Evolutionary conservation across 2,113 vertebrate genomes (phyloP).

Genomic region (Sorex araneus): DNA sequence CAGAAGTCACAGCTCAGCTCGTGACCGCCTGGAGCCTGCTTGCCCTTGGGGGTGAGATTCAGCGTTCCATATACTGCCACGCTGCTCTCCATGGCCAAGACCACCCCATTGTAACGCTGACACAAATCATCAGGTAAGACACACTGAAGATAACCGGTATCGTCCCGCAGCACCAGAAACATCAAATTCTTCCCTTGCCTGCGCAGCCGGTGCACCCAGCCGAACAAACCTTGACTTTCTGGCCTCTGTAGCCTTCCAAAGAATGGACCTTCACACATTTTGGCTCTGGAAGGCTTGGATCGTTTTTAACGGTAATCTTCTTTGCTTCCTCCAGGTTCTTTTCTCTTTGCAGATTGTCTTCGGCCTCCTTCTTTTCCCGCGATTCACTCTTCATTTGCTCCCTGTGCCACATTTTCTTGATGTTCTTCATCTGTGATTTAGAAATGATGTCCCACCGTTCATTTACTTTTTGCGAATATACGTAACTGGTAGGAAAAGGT

Average conservation of each 20-base stretch:
- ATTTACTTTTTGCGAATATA: slow-evolving; percentile 96
- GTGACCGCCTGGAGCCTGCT: slow-evolving; percentile 98
- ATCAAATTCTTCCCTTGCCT: slow-evolving; percentile 98
- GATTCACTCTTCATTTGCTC: slow-evolving; percentile 94
- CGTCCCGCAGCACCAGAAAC: slow-evolving; percentile 96
- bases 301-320: slow-evolving; percentile 92
- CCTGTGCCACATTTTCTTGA: slow-evolving; percentile 93
- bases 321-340: slow-evolving; percentile 98
- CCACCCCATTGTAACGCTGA: slow-evolving; percentile 95
- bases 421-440: slow-evolving; percentile 97
- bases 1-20: slow-evolving; percentile 98
- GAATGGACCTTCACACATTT: slow-evolving; percentile 92
- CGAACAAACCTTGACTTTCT: slow-evolving; percentile 97
- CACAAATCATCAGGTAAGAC: slow-evolving; percentile 97
- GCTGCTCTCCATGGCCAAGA: slow-evolving; percentile 96
- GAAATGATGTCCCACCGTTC: slow-evolving; percentile 98
- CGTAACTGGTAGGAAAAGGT: slow-evolving; percentile 95
- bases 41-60: slow-evolving; percentile 94
- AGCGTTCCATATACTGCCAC: slow-evolving; percentile 94
- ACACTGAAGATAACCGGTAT: slow-evolving; percentile 97
- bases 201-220: slow-evolving; percentile 96
- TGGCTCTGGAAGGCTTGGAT: slow-evolving; percentile 93
- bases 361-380: slow-evolving; percentile 96
- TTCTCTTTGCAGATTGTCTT: slow-evolving; percentile 95
- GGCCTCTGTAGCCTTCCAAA: slow-evolving; percentile 91